A percentile compares a stretch with the other conserved stretches of the same genome.
phyloP scores from a whole-genome alignment of 2,797 vertebrate genomes.

The Gastrophryne carolinensis region DNA sequence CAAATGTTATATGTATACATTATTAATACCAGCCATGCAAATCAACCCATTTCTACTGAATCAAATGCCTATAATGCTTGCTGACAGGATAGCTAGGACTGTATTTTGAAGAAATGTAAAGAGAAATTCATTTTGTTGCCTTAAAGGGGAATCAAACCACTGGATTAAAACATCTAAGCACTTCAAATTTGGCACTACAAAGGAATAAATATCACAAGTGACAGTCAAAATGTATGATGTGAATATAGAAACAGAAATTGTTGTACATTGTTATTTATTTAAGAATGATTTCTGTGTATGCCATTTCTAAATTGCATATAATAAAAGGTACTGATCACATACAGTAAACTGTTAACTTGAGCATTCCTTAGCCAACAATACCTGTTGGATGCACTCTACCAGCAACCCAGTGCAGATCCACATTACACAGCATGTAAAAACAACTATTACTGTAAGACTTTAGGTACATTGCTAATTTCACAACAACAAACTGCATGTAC shows the following conservation, averaged over 20 bases:
- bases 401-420: no score
- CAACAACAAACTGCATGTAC: no score
- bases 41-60: background rate
- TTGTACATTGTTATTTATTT: slow-evolving; percentile 45
- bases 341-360: no score
- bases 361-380: no score
- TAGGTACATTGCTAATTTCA: no score
- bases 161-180: background rate
- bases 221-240: slow-evolving; percentile 11
- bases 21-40: slow-evolving; percentile 11
- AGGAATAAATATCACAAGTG: background rate
- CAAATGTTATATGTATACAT: slow-evolving; percentile 10
- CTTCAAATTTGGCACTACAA: background rate
- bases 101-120: background rate
- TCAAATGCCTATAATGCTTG: background rate
- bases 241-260: slow-evolving; percentile 13
- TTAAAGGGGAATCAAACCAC: background rate
- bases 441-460: no score
- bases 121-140: slow-evolving; percentile 9
- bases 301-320: background rate
- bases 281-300: slow-evolving; percentile 17
- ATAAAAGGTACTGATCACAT: slow-evolving; percentile 15
- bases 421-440: no score
- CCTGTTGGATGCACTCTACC: no score
- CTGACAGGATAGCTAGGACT: slow-evolving; percentile 1